A percentile compares a stretch with the other conserved stretches of the same genome.
Conservation (phyloP, 2,797 vertebrate genomes). For the Catamblyrhynchus diadema region DNA sequence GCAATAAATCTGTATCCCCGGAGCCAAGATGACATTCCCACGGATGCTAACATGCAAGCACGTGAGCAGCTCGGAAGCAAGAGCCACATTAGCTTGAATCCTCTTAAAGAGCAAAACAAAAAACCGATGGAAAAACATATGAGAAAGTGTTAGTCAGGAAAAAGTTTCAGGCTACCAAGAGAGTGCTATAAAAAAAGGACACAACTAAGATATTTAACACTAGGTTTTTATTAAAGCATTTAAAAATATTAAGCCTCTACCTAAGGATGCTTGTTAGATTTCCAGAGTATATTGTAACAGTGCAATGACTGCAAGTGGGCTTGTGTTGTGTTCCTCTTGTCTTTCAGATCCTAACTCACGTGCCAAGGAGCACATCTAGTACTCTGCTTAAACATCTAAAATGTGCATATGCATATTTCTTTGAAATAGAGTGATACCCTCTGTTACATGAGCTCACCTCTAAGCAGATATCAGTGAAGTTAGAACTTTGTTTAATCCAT, state of each 20-base stretch:
- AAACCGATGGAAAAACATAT: rapidly evolving
- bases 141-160: neutral
- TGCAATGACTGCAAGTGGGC: neutral
- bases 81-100: neutral
- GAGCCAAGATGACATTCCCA: neutral
- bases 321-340: neutral
- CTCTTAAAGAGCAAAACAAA: neutral
- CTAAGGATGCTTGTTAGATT: neutral
- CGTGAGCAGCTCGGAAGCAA: neutral
- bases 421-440: neutral
- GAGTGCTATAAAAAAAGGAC: neutral
- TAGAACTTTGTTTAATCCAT: neutral
- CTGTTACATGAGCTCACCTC: neutral
- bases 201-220: neutral
- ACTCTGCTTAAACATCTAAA: neutral
- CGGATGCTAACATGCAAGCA: neutral
- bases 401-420: neutral
- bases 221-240: neutral
- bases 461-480: neutral
- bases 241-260: neutral
- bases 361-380: neutral
- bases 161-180: neutral
- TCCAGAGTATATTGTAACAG: neutral
- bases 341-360: neutral
- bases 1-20: neutral